Evolutionary conservation across 2,888 invertebrate genomes (phyloP).

Genomic region (Drosophila algonquin): DNA sequence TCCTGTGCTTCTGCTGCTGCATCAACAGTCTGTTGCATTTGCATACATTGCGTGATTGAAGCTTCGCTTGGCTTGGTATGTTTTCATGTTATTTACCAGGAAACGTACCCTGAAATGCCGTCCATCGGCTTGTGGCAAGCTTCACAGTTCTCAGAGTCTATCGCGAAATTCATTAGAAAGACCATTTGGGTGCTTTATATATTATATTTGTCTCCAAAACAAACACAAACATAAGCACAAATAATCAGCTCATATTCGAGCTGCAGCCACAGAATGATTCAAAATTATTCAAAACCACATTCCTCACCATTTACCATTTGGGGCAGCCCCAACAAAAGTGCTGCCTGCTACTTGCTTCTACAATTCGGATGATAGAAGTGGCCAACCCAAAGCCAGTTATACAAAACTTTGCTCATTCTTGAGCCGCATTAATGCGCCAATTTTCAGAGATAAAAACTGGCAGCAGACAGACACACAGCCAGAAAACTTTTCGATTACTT

Average conservation of each 20-base stretch:
- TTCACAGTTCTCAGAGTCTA: not conserved
- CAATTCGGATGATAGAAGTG: slow-evolving; percentile 1
- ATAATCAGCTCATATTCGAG: not conserved
- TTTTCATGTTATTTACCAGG: slow-evolving; percentile 50
- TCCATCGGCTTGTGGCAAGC: too few relatives aligned
- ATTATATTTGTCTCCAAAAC: not conserved
- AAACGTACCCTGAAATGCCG: not conserved
- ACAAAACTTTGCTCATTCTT: slow-evolving; percentile 37
- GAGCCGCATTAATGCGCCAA: slow-evolving; percentile 64
- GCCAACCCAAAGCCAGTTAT: slow-evolving; percentile 33
- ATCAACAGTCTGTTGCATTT: slow-evolving; percentile 50
- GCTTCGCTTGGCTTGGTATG: slow-evolving; percentile 61
- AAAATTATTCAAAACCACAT: slow-evolving; percentile 26
- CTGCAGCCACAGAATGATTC: not conserved
- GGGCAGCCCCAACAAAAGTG: not conserved
- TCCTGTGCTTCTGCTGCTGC: slow-evolving; percentile 23
- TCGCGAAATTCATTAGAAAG: too few relatives aligned
- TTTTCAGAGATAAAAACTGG: slow-evolving; percentile 62
- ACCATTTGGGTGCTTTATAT: not conserved
- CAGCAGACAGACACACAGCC: slow-evolving; percentile 49
- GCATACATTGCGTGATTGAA: slow-evolving; percentile 69
- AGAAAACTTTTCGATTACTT: slow-evolving; percentile 56
- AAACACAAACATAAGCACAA: not conserved
- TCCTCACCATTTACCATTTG: slow-evolving; percentile 5
- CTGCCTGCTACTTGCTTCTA: not conserved